Evolutionary conservation across 2,888 invertebrate species (phyloP).

Genomic region (Serripes groenlandicus): DNA sequence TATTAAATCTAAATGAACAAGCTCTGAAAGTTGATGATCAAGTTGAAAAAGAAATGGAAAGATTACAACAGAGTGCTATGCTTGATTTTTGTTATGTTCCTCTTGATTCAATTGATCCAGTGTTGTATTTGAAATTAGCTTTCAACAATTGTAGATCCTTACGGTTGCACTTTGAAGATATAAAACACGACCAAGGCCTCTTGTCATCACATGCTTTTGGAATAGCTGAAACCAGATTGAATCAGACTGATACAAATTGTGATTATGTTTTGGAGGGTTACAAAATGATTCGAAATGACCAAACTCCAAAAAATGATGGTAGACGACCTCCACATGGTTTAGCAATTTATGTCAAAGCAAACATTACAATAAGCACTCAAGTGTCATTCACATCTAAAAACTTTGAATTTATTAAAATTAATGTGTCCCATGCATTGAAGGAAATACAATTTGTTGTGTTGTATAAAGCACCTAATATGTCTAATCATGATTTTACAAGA

Average conservation of each 20-base stretch:
- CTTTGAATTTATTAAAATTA: too few relatives aligned
- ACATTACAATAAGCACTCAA: too few relatives aligned
- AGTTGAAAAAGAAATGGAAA: conserved; percentile 24
- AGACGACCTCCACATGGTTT: conserved; percentile 51
- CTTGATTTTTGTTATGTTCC: conserved; percentile 33
- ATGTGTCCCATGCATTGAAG: background rate
- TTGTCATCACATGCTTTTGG: conserved; percentile 48
- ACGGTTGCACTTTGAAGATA: conserved; percentile 43
- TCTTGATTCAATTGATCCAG: conserved; percentile 14
- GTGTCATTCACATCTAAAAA: too few relatives aligned
- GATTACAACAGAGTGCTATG: background rate
- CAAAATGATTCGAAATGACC: conserved; percentile 43
- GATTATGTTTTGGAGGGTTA: conserved; percentile 35
- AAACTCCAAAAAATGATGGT: background rate
- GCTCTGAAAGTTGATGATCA: conserved; percentile 10
- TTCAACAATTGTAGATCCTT: conserved; percentile 55
- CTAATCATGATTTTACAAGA: background rate
- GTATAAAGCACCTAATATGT: conserved; percentile 20
- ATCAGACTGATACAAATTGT: conserved; percentile 6
- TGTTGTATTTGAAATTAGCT: conserved; percentile 17
- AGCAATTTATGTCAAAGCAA: conserved; percentile 46
- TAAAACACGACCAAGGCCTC: conserved; percentile 37
- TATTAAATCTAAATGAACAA: conserved; percentile 12
- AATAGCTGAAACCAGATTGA: conserved; percentile 45
- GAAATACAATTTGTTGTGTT: conserved; percentile 23